Base-by-base conservation (phyloP, 1,140 invertebrate genomes). In the Sarcophaga peregrina region DNA sequence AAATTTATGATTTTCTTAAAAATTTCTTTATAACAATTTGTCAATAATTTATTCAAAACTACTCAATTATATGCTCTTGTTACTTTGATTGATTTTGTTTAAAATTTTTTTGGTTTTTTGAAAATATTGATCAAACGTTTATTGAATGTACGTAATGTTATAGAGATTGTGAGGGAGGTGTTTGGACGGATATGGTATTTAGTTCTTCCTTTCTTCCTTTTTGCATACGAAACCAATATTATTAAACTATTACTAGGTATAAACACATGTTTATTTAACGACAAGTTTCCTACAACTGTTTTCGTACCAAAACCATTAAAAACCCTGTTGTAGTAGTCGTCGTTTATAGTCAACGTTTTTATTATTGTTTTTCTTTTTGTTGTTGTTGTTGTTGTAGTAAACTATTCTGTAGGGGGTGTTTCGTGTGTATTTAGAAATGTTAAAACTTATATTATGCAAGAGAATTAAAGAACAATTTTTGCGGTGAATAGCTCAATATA, bases 111-210 rank as follows among this genome's bases (percentile, higher is more conserved):
- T 52, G 11, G 3, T 75, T 45, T 73, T 17, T 48, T 2, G 9
- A 47, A 76, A 48, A 46, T 78, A 78, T 78, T 78, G 75, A 78
- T 78, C 75, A 78, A 78, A 78, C 75, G 74, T 78, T 52, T 78
- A 5, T 52, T 8, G 20, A 17, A 4, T 25, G n/a, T 68, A 20
- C 2, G 62, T 17, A 5, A 25, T 17, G n/a, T 72, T 72, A n/a
- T 2, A 37, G 25, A 4, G 1, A 37, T 72, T 72, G 62, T 20
- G 20, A n/a, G n/a, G n/a, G 62, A 9, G 20, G 37, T 25, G 62
- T 17, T 47, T 46, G 48, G 75, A 52, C 75, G 47, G 47, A 52
- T 50, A 20, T 50, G 50, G 75, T 20, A 72, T 54, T n/a, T 54
- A 8, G 10, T 20, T 17, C 20, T 7, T 72, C 25, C 47, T 7